Percentiles rank a stretch among this genome's conserved stretches.
Evolutionary conservation across 2,113 vertebrate genomes (phyloP).

Genomic region (Daubentonia madagascariensis): DNA sequence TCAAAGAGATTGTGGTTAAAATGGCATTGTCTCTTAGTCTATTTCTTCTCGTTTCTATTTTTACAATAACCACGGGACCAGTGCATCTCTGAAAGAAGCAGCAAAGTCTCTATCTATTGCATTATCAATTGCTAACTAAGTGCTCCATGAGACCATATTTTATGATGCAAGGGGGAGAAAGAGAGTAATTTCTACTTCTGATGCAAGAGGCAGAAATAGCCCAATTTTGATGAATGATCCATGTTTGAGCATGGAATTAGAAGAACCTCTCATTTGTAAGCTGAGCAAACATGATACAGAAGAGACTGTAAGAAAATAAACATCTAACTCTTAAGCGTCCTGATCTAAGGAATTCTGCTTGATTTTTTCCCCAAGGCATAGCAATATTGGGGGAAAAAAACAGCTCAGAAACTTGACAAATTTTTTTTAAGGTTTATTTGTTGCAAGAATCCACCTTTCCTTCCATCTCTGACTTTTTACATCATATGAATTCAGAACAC

Average conservation of each 20-base stretch:
- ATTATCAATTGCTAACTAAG: conserved; percentile 26
- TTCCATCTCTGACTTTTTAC: conserved; percentile 76
- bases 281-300: conserved; percentile 73
- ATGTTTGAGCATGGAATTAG: conserved; percentile 72
- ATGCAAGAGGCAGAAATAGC: conserved; percentile 80
- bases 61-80: conserved; percentile 27
- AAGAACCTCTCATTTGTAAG: conserved; percentile 73
- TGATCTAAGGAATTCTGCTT: conserved; percentile 48
- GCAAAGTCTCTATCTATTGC: neutral
- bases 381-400: neutral
- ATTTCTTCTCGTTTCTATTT: conserved; percentile 38
- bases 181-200: conserved; percentile 52
- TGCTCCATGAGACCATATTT: neutral
- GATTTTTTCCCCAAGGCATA: neutral
- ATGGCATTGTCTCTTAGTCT: neutral
- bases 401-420: neutral
- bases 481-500: conserved; percentile 77
- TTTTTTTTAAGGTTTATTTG: conserved; percentile 45
- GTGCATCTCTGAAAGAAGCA: neutral
- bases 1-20: neutral
- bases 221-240: conserved; percentile 74
- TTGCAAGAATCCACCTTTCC: conserved; percentile 49
- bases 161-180: conserved; percentile 66
- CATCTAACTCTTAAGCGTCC: conserved; percentile 64
- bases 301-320: conserved; percentile 69